Conservation (phyloP, 1,140 invertebrate genomes). For the Nymphalis io region DNA sequence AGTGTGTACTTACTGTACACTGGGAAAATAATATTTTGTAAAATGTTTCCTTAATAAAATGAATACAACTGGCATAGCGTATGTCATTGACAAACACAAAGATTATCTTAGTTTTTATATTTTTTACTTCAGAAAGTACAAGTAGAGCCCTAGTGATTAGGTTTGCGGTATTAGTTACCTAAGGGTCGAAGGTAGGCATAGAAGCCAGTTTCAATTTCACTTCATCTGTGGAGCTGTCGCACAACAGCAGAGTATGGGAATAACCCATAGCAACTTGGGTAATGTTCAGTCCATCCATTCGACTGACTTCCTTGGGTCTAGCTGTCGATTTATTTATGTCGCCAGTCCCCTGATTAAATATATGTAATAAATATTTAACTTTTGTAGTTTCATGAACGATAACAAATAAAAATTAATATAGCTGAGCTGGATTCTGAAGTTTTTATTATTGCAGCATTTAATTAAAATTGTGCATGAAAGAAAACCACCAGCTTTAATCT, state of each 20-base stretch:
- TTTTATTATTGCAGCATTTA: too few relatives aligned
- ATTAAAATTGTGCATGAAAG: too few relatives aligned
- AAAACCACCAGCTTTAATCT: too few relatives aligned
- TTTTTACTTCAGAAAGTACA: neutral
- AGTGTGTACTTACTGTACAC: neutral
- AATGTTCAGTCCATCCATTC: slow-evolving; percentile 90
- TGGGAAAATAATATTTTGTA: too few relatives aligned
- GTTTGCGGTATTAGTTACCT: slow-evolving; percentile 17
- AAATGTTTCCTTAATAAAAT: slow-evolving; percentile 1
- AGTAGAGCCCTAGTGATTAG: slow-evolving; percentile 10
- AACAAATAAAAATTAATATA: too few relatives aligned
- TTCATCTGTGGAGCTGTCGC: slow-evolving; percentile 76
- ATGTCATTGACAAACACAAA: neutral
- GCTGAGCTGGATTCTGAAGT: too few relatives aligned
- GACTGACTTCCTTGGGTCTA: slow-evolving; percentile 93
- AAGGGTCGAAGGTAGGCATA: slow-evolving; percentile 74
- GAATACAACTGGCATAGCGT: neutral
- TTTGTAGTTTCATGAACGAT: too few relatives aligned
- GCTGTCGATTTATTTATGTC: slow-evolving; percentile 94
- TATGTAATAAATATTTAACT: neutral
- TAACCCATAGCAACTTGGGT: slow-evolving; percentile 91
- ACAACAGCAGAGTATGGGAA: slow-evolving; percentile 88
- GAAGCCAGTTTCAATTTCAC: slow-evolving; percentile 78
- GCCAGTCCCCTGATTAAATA: slow-evolving; percentile 87
- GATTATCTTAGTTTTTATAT: neutral